Evolutionary conservation across 2,797 vertebrate species (phyloP), one percentile per base, ranked within the genome.

Genomic region (Capromys pilorides): DNA sequence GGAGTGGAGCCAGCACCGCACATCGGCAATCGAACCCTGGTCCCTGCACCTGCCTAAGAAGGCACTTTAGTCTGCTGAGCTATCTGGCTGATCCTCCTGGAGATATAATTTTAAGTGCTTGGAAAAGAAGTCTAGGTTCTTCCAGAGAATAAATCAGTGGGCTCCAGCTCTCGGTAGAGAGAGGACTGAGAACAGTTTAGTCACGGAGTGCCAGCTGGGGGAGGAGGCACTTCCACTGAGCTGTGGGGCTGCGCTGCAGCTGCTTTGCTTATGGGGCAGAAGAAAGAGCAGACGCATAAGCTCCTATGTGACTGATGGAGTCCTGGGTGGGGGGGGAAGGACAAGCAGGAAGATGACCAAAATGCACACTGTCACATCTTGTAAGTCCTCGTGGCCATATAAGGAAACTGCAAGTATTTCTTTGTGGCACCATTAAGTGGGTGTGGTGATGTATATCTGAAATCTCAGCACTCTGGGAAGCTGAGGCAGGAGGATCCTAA

Each of bases 41-140:
- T 57, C 54, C 54, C 16, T 19, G 54, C 14, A 5, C 16, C 54
- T 57, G 14, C 54, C 14, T 57, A 57, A 57, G 54, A 2, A 57
- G 54, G 54, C 54, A 18, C 14, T 18, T 57, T 16, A 18, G 54
- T 57, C 54, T 18, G 16, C 54, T 57, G 54, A 57, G 54, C 16
- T 57, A 18, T 57, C 54, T 57, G 54, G 16, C 54, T 5, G 5
- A 4, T 14, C 54, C 54, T 57, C 54, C 54, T 82, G 31, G 31
- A 16, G 59, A 12, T 67, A 6, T 36, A 6, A 69, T 67, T 61
- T n/a, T 18, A 77, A 88, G 71, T 66, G 67, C 83, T 88, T 36
- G 36, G 93, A 64, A 73, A 84, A 95, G n/a, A 90, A 93, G 54
- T 81, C 83, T 39, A 57, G 13, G 79, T 51, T 59, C 90, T 90